phyloP scores from a whole-genome alignment of 2,113 vertebrate species.

The Myrmophylax atrothorax region DNA sequence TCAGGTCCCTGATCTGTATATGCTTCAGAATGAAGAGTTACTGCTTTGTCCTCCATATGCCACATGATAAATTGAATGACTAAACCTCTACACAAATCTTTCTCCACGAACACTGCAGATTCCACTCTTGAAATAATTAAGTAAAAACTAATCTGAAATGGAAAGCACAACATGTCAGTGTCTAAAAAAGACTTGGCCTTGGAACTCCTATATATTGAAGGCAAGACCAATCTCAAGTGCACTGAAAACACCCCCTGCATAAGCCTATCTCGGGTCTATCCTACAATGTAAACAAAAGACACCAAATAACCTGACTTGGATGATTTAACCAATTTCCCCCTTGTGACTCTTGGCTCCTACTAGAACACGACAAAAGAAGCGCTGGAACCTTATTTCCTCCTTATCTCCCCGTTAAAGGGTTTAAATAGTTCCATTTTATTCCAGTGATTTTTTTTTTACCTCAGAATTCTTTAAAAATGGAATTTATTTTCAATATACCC shows the following conservation, averaged over 20 bases:
- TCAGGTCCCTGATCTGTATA: neutral
- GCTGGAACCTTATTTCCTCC: neutral
- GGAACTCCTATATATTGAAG: neutral
- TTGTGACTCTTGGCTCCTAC: neutral
- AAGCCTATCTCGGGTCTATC: neutral
- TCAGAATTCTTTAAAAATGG: neutral
- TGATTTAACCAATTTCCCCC: neutral
- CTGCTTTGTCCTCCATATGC: neutral
- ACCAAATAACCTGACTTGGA: neutral
- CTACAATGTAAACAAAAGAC: neutral
- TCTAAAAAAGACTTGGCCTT: neutral
- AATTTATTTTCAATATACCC: neutral
- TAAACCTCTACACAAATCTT: neutral
- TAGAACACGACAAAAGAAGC: neutral
- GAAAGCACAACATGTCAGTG: neutral
- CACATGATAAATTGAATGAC: neutral
- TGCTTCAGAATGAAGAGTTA: neutral
- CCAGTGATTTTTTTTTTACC: neutral
- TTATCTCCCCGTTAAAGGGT: neutral
- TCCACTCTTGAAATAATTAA: neutral
- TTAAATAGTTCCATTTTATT: neutral
- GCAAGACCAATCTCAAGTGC: neutral
- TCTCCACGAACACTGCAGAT: neutral
- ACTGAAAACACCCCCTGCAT: neutral
- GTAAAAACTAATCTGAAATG: neutral